These are phyloP conservation scores for Tiliqua scincoides DNA, from an alignment of 2,113 vertebrate species.

Conservation along the genomic window DNA sequence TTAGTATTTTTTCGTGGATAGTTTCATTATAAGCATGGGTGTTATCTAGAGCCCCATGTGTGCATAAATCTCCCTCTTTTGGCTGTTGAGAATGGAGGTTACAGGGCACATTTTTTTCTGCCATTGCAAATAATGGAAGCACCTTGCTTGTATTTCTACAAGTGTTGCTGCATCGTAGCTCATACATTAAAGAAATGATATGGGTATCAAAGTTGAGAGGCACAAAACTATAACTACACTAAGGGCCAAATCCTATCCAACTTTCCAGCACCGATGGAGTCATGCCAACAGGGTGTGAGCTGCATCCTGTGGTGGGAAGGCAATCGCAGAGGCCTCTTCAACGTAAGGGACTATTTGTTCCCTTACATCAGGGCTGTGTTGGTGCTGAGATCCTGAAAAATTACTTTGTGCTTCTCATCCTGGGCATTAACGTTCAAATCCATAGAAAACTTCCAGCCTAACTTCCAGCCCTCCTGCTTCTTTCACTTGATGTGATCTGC, in stretches of 20 bases:
- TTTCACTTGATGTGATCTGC: constrained; percentile 8
- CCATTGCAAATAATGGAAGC: not conserved
- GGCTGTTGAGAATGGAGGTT: not conserved
- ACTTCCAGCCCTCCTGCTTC: not conserved
- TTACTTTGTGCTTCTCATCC: not conserved
- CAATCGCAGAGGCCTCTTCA: no score
- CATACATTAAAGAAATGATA: not conserved
- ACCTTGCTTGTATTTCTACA: not conserved
- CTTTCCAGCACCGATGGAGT: no score
- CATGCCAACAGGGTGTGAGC: no score
- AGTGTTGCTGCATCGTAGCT: not conserved
- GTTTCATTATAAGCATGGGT: not conserved
- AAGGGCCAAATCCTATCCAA: no score
- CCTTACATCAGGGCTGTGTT: no score
- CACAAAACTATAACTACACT: not conserved
- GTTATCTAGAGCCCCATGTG: not conserved
- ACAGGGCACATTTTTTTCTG: not conserved
- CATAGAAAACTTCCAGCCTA: not conserved
- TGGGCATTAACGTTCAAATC: not conserved
- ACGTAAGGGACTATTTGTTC: no score
- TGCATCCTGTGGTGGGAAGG: no score
- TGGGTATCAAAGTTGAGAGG: not conserved
- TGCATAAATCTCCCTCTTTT: not conserved
- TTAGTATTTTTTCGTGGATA: not conserved
- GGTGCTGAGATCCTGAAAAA: constrained; percentile 1